These are phyloP conservation scores for Salpingus planirostris DNA, from an alignment of 2,888 invertebrate species.

Conservation along the genomic window DNA sequence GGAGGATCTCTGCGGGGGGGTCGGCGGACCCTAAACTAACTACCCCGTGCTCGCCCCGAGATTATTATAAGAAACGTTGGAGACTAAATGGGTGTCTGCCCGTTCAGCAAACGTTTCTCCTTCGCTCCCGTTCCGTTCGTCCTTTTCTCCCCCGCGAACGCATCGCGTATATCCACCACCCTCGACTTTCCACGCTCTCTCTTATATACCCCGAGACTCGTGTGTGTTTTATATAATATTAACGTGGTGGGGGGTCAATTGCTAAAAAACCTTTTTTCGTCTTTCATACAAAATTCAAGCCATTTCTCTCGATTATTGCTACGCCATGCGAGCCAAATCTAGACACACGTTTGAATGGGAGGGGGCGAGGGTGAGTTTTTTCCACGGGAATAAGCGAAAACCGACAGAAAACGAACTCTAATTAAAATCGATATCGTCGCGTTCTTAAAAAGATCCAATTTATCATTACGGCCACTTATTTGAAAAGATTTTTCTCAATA, in stretches of 20 bases:
- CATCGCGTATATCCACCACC: neutral
- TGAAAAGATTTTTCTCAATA: no score
- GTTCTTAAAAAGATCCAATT: no score
- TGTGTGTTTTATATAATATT: conserved; percentile 36
- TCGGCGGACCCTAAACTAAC: conserved; percentile 23
- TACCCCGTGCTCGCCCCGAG: conserved; percentile 32
- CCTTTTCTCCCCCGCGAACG: conserved; percentile 3
- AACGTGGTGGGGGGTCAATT: conserved; percentile 38
- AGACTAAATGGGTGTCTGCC: conserved; percentile 39
- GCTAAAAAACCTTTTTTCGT: conserved; percentile 41
- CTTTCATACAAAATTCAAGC: conserved; percentile 41
- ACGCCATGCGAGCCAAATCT: conserved; percentile 32
- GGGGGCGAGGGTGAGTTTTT: no score
- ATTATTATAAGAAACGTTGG: conserved; percentile 40
- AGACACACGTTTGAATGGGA: conserved; percentile 1
- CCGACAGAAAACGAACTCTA: no score
- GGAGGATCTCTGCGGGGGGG: conserved; percentile 21
- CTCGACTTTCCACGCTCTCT: conserved; percentile 3
- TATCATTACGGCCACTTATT: no score
- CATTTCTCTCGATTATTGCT: conserved; percentile 42
- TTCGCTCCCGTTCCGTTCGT: conserved; percentile 20
- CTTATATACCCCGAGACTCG: no score
- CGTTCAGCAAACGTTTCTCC: conserved; percentile 21
- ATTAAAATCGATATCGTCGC: no score
- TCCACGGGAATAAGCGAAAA: no score